Base-by-base conservation (phyloP, 2,797 vertebrate genomes). In the Tokudaia tokunoshimensis region DNA sequence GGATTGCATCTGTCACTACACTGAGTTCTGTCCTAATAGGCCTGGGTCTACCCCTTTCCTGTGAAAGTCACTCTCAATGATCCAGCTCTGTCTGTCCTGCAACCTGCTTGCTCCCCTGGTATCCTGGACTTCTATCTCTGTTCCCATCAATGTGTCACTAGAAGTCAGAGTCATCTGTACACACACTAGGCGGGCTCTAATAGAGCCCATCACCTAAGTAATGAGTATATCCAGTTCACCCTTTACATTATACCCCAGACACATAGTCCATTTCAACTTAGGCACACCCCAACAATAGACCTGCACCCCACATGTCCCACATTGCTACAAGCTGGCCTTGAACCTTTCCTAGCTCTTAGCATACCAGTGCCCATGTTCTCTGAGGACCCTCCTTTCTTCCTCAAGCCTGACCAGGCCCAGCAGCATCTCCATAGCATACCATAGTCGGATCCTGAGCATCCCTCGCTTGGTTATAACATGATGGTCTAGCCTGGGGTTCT, bases 261-360 rank as follows among this genome's bases (percentile, higher is more conserved):
- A 7, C 52, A 24, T 2, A 11, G 19, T 63, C 34, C 63, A 67
- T 12, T 59, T 55, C 37, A 19, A 19, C 47, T 65, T 31, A 22
- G 61, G n/a, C 1, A 31, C 3, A 19, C 0, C 24, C 15, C 6
- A 14, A n/a, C 10, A 0, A 22, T 0, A 4, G 59, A 13, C 22
- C 52, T 0, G 3, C 12, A 44, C 22, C 59, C 50, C 29, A 72
- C 19, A 0, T 0, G 0, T 57, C 79, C 55, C 34, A 14, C 34
- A 91, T 52, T 34, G 83, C 72, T 57, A 14, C 44, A 59, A 81
- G 41, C 34, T 22, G 50, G 67, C 20, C 59, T 26, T 20, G 6
- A 24, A 41, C 41, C 85, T 50, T 65, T 55, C 74, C 83, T 76
- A 1, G 17, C 19, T 81, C 81, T n/a, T 10, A 0, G 59, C n/a